Conservation (phyloP, 2,888 invertebrate genomes). For the Mamestra brassicae region DNA sequence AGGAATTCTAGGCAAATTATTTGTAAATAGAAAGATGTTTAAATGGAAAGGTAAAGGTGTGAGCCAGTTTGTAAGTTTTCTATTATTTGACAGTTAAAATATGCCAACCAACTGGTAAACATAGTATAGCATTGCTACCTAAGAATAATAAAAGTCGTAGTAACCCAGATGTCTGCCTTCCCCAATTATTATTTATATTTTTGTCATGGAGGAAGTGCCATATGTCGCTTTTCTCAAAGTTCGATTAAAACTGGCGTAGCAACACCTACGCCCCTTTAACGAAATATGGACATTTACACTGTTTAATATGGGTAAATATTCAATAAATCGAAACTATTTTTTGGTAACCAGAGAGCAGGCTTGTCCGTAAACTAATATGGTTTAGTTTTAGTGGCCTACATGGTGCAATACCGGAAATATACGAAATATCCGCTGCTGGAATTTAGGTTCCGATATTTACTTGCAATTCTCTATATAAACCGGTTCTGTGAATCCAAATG, state of each 20-base stretch:
- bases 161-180: background rate
- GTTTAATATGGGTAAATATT: conserved; percentile 1
- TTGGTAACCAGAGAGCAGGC: background rate
- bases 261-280: background rate
- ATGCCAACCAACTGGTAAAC: background rate
- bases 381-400: conserved; percentile 37
- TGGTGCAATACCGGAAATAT: conserved; percentile 40
- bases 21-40: background rate
- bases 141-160: background rate
- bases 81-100: background rate
- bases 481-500: conserved; percentile 14
- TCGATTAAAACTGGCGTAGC: background rate
- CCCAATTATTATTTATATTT: background rate
- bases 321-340: background rate
- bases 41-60: background rate
- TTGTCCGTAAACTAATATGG: conserved; percentile 27
- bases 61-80: background rate
- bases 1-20: conserved; percentile 6
- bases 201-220: background rate
- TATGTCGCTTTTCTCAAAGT: background rate
- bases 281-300: background rate
- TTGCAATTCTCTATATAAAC: background rate
- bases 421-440: conserved; percentile 42
- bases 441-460: conserved; percentile 39
- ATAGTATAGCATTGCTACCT: background rate